Base-by-base conservation (phyloP, 2,888 invertebrate genomes). In the Oscheius onirici region DNA sequence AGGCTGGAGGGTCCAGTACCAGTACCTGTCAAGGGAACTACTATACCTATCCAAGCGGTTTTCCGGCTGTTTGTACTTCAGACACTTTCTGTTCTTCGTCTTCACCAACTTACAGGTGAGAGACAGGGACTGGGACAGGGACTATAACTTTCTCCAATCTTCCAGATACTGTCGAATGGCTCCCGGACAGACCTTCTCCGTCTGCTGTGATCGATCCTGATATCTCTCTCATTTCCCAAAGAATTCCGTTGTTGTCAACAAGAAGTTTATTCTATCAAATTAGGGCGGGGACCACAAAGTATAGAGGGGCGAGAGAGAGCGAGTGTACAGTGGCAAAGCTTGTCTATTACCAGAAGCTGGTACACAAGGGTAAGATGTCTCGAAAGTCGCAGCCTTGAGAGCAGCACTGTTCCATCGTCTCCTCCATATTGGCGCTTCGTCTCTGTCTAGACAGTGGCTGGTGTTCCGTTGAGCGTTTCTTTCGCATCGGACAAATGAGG, bases 401-500 rank as follows among this genome's bases (percentile, higher is more conserved):
- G 51, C 81, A 81, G 69, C 81, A 81, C 52, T 57, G 65, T 13
- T 79, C 66, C 77, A 76, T 76, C 10, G 71, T 73, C 11, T 69
- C 55, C 20, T 43, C 58, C 60, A 66, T 57, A 2, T 26, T 40
- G 11, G 72, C 57, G 46, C 72, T 72, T 11, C 60, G 58, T 44
- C 60, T 28, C 24, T 49, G 22, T 34, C 63, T 15, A 0, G 28
- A 15, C 1, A 41, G 5, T 26, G 44, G 41, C 26, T 51, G 69
- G 73, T 54, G 69, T 49, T n/a, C 60, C n/a, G 79, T 73, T 49
- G 77, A 65, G 22, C 76, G 72, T 17, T 75, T 70, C 46, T 77
- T 68, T 26, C 77, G 69, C 81, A 81, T 81, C n/a, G 78, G 73
- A 55, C 81, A 81, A 24, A 81, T 76, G 34, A 81, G 58, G 46